phyloP scores from a whole-genome alignment of 2,797 vertebrate species.

The Sarcophilus harrisii region DNA sequence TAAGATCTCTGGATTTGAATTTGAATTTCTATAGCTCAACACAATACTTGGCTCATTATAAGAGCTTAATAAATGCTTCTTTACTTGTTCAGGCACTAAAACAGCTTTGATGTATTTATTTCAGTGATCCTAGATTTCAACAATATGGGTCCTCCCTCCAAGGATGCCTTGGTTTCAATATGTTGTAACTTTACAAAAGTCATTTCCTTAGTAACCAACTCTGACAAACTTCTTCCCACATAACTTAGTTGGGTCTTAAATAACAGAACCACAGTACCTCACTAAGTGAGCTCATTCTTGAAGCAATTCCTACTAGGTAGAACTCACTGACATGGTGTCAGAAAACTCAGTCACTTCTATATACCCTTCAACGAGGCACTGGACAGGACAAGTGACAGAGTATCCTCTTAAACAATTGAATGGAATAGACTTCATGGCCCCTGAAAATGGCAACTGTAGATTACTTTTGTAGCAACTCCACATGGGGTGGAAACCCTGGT shows the following conservation, averaged over 20 bases:
- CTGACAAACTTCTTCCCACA: not conserved
- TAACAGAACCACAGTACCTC: not conserved
- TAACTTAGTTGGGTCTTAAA: not conserved
- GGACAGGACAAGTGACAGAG: not conserved
- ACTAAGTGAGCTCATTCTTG: not conserved
- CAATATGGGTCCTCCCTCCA: not conserved
- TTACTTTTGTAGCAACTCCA: constrained; percentile 19
- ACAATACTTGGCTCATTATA: not conserved
- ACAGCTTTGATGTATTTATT: not conserved
- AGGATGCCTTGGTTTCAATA: not conserved
- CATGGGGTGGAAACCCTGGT: not conserved
- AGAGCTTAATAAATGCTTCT: not conserved
- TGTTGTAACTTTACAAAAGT: not conserved
- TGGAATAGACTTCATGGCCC: not conserved
- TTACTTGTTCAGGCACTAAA: not conserved
- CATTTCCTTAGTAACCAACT: not conserved
- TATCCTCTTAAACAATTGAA: not conserved
- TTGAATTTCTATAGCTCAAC: not conserved
- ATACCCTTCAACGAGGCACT: not conserved
- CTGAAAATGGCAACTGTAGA: constrained; percentile 20
- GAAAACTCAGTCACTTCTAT: not conserved
- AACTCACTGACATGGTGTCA: not conserved
- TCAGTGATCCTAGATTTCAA: not conserved
- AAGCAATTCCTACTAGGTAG: not conserved
- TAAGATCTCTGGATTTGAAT: constrained; percentile 18